A percentile compares a stretch with the other conserved stretches of the same genome.
Conservation (phyloP, 2,113 vertebrate genomes). For the Trematocara macrostoma region DNA sequence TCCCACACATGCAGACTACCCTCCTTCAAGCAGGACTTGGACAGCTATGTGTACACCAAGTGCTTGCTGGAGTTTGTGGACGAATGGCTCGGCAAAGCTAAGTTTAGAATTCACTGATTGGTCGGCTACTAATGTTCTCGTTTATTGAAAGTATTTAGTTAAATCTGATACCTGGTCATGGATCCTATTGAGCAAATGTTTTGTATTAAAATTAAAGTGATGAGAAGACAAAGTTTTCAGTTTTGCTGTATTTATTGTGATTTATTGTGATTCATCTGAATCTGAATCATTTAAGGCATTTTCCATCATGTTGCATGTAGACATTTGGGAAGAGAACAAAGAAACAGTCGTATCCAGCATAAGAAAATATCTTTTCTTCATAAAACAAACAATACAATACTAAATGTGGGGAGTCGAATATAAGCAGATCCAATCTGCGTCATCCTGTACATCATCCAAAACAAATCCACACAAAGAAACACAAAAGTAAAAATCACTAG, state of each 20-base stretch:
- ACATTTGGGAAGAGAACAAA: neutral
- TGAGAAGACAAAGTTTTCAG: neutral
- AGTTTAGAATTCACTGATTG: neutral
- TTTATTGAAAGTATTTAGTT: neutral
- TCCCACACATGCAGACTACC: neutral
- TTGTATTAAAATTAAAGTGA: constrained; percentile 6
- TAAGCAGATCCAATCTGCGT: constrained; percentile 2
- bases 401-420: neutral
- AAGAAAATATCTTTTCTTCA: constrained; percentile 33
- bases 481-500: neutral
- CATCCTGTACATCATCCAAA: neutral
- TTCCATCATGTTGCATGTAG: neutral
- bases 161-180: neutral
- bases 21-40: fast-evolving
- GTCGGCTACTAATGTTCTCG: neutral
- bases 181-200: neutral
- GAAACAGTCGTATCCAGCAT: neutral
- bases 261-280: neutral
- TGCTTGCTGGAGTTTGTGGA: constrained; percentile 1
- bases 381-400: constrained; percentile 12
- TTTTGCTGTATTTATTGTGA: constrained; percentile 34
- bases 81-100: neutral
- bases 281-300: neutral
- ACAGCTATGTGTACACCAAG: neutral
- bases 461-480: neutral